Evolutionary conservation across 1,140 invertebrate species (phyloP).

Genomic region (Colletes latitarsis): DNA sequence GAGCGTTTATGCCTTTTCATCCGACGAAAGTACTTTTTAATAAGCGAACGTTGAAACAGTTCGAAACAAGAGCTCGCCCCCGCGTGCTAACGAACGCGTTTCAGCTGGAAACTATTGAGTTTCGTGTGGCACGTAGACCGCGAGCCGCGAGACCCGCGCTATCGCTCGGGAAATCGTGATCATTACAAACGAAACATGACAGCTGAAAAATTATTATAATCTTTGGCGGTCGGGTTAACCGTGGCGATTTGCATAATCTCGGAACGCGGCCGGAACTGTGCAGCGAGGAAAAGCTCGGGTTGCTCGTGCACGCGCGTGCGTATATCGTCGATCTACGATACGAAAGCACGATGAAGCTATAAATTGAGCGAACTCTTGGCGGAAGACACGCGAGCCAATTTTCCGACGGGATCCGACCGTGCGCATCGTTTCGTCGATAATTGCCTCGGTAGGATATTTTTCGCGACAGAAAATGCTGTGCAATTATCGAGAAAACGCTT

Average conservation of each 20-base stretch:
- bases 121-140: slow-evolving; percentile 28
- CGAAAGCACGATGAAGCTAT: slow-evolving; percentile 75
- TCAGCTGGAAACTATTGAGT: slow-evolving; percentile 9
- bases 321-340: slow-evolving; percentile 37
- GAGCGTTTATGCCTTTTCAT: slow-evolving; percentile 1
- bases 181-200: slow-evolving; percentile 45
- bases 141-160: not conserved
- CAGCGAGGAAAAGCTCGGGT: slow-evolving; percentile 36
- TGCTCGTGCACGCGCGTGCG: slow-evolving; percentile 20
- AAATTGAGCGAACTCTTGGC: slow-evolving; percentile 68
- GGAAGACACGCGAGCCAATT: slow-evolving; percentile 79
- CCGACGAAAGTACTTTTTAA: slow-evolving; percentile 10
- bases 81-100: slow-evolving; percentile 1
- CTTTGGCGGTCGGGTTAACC: slow-evolving; percentile 27
- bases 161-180: slow-evolving; percentile 39
- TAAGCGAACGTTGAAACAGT: not conserved
- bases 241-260: slow-evolving; percentile 56
- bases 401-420: slow-evolving; percentile 62
- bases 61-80: not conserved
- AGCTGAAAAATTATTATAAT: slow-evolving; percentile 42
- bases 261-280: slow-evolving; percentile 46
- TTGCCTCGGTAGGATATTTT: slow-evolving; percentile 2
- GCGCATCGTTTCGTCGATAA: slow-evolving; percentile 40
- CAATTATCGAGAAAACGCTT: not conserved
- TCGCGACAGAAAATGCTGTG: not conserved